Evolutionary conservation across 1,140 invertebrate species (phyloP).

Genomic region (Atopsyche davidsoni): DNA sequence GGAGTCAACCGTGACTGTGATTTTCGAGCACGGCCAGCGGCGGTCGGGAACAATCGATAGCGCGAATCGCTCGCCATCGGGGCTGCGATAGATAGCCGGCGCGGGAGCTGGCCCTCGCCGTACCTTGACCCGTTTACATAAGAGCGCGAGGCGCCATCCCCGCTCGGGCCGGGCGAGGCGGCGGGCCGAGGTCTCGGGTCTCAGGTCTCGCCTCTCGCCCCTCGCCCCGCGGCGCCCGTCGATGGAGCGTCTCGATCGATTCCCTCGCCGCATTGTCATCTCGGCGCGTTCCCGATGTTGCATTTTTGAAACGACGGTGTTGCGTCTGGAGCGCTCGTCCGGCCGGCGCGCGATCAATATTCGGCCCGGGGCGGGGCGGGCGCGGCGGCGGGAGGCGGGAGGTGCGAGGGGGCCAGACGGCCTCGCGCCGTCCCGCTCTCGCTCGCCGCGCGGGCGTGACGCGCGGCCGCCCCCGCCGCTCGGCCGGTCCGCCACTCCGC

Average conservation of each 20-base stretch:
- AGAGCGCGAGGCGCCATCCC: not conserved
- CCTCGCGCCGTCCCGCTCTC: slow-evolving; percentile 42
- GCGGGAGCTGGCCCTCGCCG: no score
- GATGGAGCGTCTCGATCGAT: slow-evolving; percentile 18
- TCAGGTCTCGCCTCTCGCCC: no score
- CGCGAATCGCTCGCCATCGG: no score
- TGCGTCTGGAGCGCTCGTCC: slow-evolving; percentile 22
- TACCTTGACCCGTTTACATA: slow-evolving; percentile 11
- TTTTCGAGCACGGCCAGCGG: no score
- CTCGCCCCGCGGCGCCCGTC: no score
- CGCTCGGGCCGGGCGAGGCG: not conserved
- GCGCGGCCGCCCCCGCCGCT: not conserved
- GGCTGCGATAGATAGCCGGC: no score
- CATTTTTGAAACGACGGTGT: slow-evolving; percentile 11
- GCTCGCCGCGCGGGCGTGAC: slow-evolving; percentile 22
- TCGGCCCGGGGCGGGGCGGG: slow-evolving; percentile 30
- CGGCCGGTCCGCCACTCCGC: slow-evolving; percentile 11
- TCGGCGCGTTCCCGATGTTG: slow-evolving; percentile 1
- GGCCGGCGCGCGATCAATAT: slow-evolving; percentile 42
- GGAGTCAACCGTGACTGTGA: no score
- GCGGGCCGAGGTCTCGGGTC: slow-evolving; percentile 1
- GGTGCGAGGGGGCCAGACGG: slow-evolving; percentile 21
- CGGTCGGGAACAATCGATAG: no score
- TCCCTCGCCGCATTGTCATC: slow-evolving; percentile 19
- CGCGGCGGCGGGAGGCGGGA: slow-evolving; percentile 24